A percentile compares a stretch with the other conserved stretches of the same genome.
These are phyloP conservation scores for Clanis bilineata DNA, from an alignment of 2,888 invertebrate genomes.

Conservation along the genomic window DNA sequence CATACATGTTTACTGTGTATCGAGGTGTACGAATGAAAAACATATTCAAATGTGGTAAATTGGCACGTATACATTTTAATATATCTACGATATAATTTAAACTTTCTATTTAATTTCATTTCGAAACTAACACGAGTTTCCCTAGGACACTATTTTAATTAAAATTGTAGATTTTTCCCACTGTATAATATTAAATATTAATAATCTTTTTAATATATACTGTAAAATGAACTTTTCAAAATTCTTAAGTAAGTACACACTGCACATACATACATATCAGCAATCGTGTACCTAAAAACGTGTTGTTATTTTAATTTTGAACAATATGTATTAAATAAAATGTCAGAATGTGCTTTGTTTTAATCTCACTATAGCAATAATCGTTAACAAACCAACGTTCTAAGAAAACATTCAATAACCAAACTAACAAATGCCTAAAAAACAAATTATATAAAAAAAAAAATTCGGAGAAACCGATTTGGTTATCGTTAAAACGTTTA, in stretches of 20 bases:
- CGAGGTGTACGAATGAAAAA: not conserved
- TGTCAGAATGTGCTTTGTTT: too few species aligned
- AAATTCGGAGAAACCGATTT: not conserved
- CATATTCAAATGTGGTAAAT: not conserved
- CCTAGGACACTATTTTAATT: slow-evolving; percentile 18
- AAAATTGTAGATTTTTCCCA: not conserved
- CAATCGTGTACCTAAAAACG: too few species aligned
- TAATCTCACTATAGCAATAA: too few species aligned
- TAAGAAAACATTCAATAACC: not conserved
- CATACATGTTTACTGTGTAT: slow-evolving; percentile 5
- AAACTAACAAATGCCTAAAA: not conserved
- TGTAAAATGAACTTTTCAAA: too few species aligned
- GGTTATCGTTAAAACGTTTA: not conserved
- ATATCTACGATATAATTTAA: not conserved
- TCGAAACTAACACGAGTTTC: slow-evolving; percentile 2
- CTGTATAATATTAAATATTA: too few species aligned
- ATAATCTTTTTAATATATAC: too few species aligned
- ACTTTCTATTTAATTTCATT: not conserved
- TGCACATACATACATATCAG: too few species aligned
- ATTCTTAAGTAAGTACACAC: too few species aligned
- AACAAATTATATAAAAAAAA: not conserved
- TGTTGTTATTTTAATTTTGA: too few species aligned
- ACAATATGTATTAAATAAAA: too few species aligned
- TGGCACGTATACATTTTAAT: not conserved
- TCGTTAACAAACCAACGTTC: too few species aligned